Base-by-base conservation (phyloP, 1,140 invertebrate species). In the Babylonia areolata region DNA sequence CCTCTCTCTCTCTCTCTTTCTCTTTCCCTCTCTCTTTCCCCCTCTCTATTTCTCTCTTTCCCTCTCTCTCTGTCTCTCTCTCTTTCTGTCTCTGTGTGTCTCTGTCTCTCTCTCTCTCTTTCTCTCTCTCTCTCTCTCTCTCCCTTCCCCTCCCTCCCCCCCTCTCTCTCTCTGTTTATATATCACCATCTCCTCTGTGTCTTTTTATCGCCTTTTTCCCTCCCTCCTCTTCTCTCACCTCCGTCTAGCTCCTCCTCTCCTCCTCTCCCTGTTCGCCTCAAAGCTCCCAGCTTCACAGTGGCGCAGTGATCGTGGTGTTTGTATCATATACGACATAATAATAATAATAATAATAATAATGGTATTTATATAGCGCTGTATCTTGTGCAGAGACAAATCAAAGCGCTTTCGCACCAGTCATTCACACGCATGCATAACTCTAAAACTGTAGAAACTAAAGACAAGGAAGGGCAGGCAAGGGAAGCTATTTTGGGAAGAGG, bases 81-180 rank as follows among this genome's bases (percentile, higher is more conserved):
- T 23, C 58, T 23, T 28, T 64, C 58, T 64, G 9, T 64, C 9
- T 64, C 58, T 64, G 9, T 15, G 17, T 64, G 9, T 64, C 9
- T 64, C 58, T 64, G 17, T 64, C 58, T 64, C 58, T 64, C 20
- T 64, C 58, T 64, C 58, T 23, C n/a, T 73, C n/a, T 35, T 33
- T 35, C n/a, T 35, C 71, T 33, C 1, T 73, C 71, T 73, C 71
- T 73, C 71, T 73, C 71, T 73, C 71, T 35, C 71, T 73, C 71
- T 73, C 77, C 42, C 42, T 79, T n/a, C 11, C 77, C 28, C 42
- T 79, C 77, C 42, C 37, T 46, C 6, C 42, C 37, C 28, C 77
- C 23, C 42, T 79, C 46, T 58, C 46, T 54, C 46, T 80, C 78
- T 80, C 28, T 80, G 31, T 80, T 37, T 40, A 35, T 77, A 35